Percentiles rank a stretch among this genome's conserved stretches.
Evolutionary conservation across 35 echinoderm and acorn worm genomes (phyloP).

Genomic region (Patiria miniata): DNA sequence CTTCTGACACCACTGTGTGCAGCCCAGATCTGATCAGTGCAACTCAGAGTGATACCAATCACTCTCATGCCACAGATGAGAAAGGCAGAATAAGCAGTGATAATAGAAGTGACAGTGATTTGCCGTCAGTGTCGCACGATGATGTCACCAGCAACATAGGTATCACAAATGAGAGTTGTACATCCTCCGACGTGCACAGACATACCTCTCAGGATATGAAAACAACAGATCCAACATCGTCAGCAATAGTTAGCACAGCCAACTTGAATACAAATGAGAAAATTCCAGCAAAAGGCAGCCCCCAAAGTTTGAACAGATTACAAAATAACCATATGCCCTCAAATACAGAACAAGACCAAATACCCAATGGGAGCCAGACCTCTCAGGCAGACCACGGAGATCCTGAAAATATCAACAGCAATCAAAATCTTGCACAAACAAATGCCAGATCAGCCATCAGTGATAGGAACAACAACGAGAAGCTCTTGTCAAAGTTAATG

Average conservation of each 20-base stretch:
- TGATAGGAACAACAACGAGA: conserved; percentile 31
- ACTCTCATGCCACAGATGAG: neutral
- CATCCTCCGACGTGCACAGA: neutral
- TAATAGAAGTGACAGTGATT: neutral
- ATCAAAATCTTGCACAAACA: neutral
- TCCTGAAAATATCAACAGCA: neutral
- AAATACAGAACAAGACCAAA: neutral
- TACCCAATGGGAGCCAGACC: neutral
- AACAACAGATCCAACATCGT: neutral
- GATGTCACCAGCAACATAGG: conserved; percentile 21
- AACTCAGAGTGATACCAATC: neutral
- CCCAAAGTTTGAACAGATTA: neutral
- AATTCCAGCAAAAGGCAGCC: neutral
- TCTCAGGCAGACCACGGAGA: neutral
- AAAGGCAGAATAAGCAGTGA: neutral
- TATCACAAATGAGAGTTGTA: conserved; percentile 4
- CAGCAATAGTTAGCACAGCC: neutral
- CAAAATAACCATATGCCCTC: neutral
- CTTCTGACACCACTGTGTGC: neutral
- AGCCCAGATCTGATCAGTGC: neutral
- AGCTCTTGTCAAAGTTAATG: neutral
- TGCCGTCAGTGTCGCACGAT: neutral
- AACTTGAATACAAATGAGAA: too few relatives aligned
- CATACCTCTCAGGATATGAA: conserved; percentile 10
- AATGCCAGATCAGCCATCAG: neutral